These are phyloP conservation scores for Mastacembelus armatus DNA, from an alignment of 2,797 vertebrate genomes.

Conservation along the genomic window DNA sequence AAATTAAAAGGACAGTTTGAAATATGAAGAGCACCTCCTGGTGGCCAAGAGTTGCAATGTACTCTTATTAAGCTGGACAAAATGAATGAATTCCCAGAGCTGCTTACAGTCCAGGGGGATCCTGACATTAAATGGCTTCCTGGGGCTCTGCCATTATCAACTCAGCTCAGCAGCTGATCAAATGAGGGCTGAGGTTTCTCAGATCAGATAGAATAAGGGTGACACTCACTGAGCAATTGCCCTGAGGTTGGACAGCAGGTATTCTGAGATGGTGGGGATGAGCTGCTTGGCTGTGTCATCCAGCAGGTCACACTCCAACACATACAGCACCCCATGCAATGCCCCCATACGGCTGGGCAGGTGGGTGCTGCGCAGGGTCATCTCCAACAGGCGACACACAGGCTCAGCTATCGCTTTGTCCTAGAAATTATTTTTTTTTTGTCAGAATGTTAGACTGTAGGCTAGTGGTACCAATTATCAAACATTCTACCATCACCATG, in stretches of 20 bases:
- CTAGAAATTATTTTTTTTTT: constrained; percentile 68
- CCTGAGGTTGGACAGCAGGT: constrained; percentile 93
- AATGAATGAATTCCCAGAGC: constrained; percentile 22
- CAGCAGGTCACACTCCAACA: constrained; percentile 96
- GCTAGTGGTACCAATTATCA: fast-evolving
- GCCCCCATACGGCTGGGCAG: constrained; percentile 95
- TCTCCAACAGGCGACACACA: constrained; percentile 93
- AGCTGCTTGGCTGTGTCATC: constrained; percentile 96
- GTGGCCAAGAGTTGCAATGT: constrained; percentile 2
- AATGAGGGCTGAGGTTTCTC: constrained; percentile 8
- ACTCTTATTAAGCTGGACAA: constrained; percentile 32
- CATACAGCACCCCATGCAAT: constrained; percentile 94
- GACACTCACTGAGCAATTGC: constrained; percentile 91
- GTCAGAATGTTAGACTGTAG: not conserved
- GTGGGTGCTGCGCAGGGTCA: constrained; percentile 92
- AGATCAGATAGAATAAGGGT: not conserved
- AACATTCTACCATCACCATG: not conserved
- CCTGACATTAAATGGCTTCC: constrained; percentile 31
- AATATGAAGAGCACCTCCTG: constrained; percentile 38
- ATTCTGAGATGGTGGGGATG: constrained; percentile 92
- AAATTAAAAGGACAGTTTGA: constrained; percentile 1
- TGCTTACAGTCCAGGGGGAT: constrained; percentile 5
- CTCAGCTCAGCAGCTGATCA: constrained; percentile 39
- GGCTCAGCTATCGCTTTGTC: constrained; percentile 96
- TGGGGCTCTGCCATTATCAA: constrained; percentile 13